phyloP scores from a whole-genome alignment of 2,113 vertebrate species.

The Megaleporinus macrocephalus region DNA sequence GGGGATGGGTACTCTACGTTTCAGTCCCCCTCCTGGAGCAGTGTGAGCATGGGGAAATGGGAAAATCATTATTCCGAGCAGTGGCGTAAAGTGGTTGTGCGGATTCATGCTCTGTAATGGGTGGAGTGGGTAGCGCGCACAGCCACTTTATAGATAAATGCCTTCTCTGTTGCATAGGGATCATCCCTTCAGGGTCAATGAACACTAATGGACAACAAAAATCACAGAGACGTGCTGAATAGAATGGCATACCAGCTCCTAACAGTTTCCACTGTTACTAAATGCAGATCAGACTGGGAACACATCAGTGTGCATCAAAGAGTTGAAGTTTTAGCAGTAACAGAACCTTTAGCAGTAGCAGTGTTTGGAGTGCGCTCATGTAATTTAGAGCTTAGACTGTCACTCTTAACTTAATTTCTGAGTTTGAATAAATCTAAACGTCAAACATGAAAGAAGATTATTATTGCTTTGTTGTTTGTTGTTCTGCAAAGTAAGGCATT shows the following conservation, averaged over 20 bases:
- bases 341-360: too few species aligned
- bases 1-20: background rate
- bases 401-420: background rate
- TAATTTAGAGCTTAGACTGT: background rate
- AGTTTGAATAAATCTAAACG: background rate
- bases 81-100: slow-evolving; percentile 46
- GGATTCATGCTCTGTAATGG: slow-evolving; percentile 41
- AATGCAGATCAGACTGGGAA: slow-evolving; percentile 1
- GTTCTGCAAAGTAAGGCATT: background rate
- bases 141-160: slow-evolving; percentile 48
- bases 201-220: slow-evolving; percentile 50
- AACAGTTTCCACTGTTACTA: slow-evolving; percentile 27
- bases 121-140: slow-evolving; percentile 20
- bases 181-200: slow-evolving; percentile 50
- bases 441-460: background rate
- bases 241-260: slow-evolving; percentile 24
- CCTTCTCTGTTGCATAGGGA: slow-evolving; percentile 44
- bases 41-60: slow-evolving; percentile 31
- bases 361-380: background rate
- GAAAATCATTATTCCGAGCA: slow-evolving; percentile 41
- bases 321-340: background rate
- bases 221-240: slow-evolving; percentile 25
- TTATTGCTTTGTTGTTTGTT: slow-evolving; percentile 1
- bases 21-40: slow-evolving; percentile 22
- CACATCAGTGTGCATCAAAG: background rate